Evolutionary conservation across 2,797 vertebrate species (phyloP).

Genomic region (Onychomys leucogaster): DNA sequence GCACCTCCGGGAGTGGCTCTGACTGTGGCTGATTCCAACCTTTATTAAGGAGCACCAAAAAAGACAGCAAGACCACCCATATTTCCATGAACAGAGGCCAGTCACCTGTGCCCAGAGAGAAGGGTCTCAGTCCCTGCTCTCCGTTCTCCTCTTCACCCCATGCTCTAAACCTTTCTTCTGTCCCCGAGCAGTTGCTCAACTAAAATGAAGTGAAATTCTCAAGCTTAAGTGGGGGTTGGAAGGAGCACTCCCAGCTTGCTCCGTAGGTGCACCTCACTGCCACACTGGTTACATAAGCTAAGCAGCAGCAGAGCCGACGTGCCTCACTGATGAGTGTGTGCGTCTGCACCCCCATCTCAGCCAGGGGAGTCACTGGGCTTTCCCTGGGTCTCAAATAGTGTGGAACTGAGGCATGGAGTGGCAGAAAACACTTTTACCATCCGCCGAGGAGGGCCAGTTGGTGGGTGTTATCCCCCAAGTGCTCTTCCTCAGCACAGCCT

Average conservation of each 20-base stretch:
- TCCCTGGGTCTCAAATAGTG: background rate
- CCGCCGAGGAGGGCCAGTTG: slow-evolving; percentile 69
- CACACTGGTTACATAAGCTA: slow-evolving; percentile 49
- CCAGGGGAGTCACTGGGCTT: background rate
- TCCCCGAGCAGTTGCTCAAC: background rate
- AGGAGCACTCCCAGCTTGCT: background rate
- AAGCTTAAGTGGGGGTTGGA: background rate
- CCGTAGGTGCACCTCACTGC: background rate
- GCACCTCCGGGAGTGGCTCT: background rate
- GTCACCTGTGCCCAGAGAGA: background rate
- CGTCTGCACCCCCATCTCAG: background rate
- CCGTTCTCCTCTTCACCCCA: background rate
- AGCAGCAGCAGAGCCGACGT: background rate
- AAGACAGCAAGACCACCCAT: background rate
- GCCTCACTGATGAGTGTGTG: background rate
- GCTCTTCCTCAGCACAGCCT: slow-evolving; percentile 8
- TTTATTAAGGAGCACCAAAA: background rate
- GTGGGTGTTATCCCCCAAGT: background rate
- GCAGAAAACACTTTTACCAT: slow-evolving; percentile 18
- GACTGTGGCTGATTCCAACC: background rate
- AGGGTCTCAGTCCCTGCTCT: background rate
- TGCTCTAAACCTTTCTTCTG: background rate
- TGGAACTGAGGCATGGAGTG: background rate
- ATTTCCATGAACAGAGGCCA: background rate
- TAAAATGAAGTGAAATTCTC: slow-evolving; percentile 27